Base-by-base conservation (phyloP, 2,888 invertebrate genomes). In the Hypsopygia costalis region DNA sequence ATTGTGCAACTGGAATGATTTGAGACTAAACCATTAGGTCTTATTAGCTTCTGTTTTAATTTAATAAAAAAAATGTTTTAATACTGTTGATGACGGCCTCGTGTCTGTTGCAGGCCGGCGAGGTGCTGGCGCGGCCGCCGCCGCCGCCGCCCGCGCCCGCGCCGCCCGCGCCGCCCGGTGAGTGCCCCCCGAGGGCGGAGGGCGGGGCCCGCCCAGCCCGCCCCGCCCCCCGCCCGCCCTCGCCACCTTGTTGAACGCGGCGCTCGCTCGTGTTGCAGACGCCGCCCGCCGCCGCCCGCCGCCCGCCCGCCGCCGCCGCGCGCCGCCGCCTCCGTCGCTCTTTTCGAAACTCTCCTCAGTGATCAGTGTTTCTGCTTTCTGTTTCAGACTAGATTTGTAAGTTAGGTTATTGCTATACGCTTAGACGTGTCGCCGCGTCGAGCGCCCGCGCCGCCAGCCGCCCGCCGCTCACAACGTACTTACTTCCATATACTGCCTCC, bases 311-410 rank as follows among this genome's bases (percentile, higher is more conserved):
- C 40, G 93, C 92, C 5, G 94, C 95, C 1, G 95, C 76, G 95
- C 96, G 66, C 93, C 94, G 36, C 96, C 96, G 7, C 97, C 27
- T 96, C 1, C 94, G 98, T 95, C 1, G 98, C 28, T 43, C 35
- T 11, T 31, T 43, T 47, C 46, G 42, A 44, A 43, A 46, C 46
- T 40, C 27, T 46, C 46, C 55, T 56, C 74, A 83, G 83, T 85
- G 81, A 85, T 83, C 76, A 69, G 73, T 71, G 75, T 79, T 72
- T 86, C 82, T 86, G 85, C 85, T 86, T 86, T 86, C 85, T 86
- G 85, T 86, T 86, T 75, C 85, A 86, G 85, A 53, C 81, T 85
- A 85, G 82, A 80, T 82, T 47, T 43, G 77, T 86, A 85, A 83
- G 83, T 85, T 85, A 83, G 83, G 82, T 83, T 74, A 59, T 66